phyloP scores from a whole-genome alignment of 2,113 vertebrate genomes.

The Columbina picui region DNA sequence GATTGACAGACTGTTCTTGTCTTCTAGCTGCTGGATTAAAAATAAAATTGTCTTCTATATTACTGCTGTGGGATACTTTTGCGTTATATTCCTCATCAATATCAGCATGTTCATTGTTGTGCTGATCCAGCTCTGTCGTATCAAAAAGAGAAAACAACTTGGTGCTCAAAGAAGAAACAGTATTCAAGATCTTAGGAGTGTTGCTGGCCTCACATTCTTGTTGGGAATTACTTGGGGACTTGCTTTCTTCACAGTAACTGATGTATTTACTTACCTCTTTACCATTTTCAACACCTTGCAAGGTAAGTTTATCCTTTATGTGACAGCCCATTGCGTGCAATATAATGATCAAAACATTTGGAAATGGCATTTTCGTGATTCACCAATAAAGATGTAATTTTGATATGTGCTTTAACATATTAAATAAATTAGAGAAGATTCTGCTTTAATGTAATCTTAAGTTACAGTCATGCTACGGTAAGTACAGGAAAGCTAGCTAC shows the following conservation, averaged over 20 bases:
- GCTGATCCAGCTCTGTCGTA: slow-evolving; percentile 90
- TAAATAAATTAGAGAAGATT: not conserved
- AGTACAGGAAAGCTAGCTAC: not conserved
- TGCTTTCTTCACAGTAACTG: slow-evolving; percentile 89
- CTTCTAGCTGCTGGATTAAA: slow-evolving; percentile 92
- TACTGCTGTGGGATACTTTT: slow-evolving; percentile 92
- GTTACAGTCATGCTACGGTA: not conserved
- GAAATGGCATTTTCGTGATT: not conserved
- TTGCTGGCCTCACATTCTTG: slow-evolving; percentile 87
- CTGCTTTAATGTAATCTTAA: not conserved
- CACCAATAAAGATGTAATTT: not conserved
- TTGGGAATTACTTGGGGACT: slow-evolving; percentile 97
- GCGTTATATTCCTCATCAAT: slow-evolving; percentile 86
- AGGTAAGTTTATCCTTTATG: slow-evolving; percentile 77
- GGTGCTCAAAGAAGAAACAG: slow-evolving; percentile 85
- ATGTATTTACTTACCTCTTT: slow-evolving; percentile 92
- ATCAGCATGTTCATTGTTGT: slow-evolving; percentile 93
- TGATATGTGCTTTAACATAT: not conserved
- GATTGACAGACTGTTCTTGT: not conserved
- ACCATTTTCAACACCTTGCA: slow-evolving; percentile 93
- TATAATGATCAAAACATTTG: not conserved
- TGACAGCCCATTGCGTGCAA: not conserved
- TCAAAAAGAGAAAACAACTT: slow-evolving; percentile 93
- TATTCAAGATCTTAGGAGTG: slow-evolving; percentile 87
- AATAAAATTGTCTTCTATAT: slow-evolving; percentile 86